These are phyloP conservation scores for Gymnoscopelus braueri DNA, from an alignment of 2,797 vertebrate species.

Conservation along the genomic window DNA sequence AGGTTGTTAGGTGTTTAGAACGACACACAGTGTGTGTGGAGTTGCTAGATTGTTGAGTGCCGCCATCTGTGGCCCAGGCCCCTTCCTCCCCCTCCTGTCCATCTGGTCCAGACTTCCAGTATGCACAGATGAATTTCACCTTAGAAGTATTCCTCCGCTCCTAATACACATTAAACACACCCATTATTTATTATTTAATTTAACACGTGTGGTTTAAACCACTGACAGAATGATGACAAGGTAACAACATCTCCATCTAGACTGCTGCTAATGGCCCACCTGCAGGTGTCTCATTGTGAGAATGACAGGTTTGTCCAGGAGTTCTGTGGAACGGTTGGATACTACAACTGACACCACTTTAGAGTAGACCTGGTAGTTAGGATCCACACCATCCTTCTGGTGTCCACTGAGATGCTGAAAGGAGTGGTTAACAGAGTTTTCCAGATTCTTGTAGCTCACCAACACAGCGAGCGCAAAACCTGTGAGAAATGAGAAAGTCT, in stretches of 20 bases:
- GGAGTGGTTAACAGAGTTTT: conserved; percentile 44
- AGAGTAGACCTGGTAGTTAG: conserved; percentile 56
- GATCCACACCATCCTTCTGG: conserved; percentile 3
- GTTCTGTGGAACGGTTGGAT: conserved; percentile 71
- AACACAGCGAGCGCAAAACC: conserved; percentile 71
- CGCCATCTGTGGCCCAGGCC: conserved; percentile 64
- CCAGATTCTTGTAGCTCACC: conserved; percentile 72
- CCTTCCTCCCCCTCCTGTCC: no score
- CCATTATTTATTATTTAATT: no score
- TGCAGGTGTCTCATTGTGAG: conserved; percentile 66
- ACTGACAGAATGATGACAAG: no score
- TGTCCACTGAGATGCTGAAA: conserved; percentile 47
- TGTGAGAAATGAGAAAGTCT: conserved; percentile 12
- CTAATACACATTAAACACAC: no score
- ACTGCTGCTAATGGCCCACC: conserved; percentile 34
- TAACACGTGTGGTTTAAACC: no score
- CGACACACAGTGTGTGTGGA: conserved; percentile 69
- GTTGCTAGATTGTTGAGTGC: conserved; percentile 41
- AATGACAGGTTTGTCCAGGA: conserved; percentile 49
- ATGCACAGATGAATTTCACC: no score
- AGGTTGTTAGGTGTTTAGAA: conserved; percentile 87
- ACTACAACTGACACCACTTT: conserved; percentile 71
- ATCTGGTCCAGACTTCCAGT: no score
- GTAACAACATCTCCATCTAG: no score
- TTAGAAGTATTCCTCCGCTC: no score